Base-by-base conservation (phyloP, 1,140 invertebrate genomes). In the Diploscapter pachys region DNA sequence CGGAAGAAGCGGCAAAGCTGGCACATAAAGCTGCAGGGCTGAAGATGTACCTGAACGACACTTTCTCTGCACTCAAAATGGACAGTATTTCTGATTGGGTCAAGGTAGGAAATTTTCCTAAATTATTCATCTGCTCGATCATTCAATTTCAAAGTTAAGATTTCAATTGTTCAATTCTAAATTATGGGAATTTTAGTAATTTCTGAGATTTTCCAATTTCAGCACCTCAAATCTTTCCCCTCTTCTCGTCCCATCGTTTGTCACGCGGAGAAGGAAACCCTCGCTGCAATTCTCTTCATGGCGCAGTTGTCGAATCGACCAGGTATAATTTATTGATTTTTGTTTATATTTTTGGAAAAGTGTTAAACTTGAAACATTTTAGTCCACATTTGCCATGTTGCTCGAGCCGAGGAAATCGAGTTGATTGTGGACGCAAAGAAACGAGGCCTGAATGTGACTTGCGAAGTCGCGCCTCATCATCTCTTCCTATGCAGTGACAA, bases 11-110 rank as follows among this genome's bases (percentile, higher is more conserved):
- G 11, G 86, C 90, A 0, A 90, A 92, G 82, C 83, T 99, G 75
- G 92, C 92, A 0, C 65, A 79, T 3, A 89, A 92, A 82, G 91
- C 92, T 2, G 92, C 92, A 6, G 95, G 91, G 31, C 88, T 99
- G 3, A 99, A 99, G 88, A 98, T 99, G 94, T 99, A 99, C 85
- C 88, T 99, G 0, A 99, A 99, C 85, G 91, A 96, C 82, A 99
- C 97, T 0, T 99, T 92, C 84, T 93, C 66, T 51, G 76, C 79
- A 8, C 80, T 81, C 9, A 81, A 77, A 62, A 77, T 80, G 79
- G 91, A 91, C 79, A 92, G 95, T 84, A 90, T 96, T 78, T 90
- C 90, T 0, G 87, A 91, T 52, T 98, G 96, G 96, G 90, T 92
- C 82, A 92, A 93, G 88, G 90, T 91, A 6, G 48, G 6, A 55